Percentiles rank a stretch among this genome's conserved stretches.
Evolutionary conservation across 64 coral and sea anemone genomes (phyloP).

Genomic region (Catalaphyllia jardinei): DNA sequence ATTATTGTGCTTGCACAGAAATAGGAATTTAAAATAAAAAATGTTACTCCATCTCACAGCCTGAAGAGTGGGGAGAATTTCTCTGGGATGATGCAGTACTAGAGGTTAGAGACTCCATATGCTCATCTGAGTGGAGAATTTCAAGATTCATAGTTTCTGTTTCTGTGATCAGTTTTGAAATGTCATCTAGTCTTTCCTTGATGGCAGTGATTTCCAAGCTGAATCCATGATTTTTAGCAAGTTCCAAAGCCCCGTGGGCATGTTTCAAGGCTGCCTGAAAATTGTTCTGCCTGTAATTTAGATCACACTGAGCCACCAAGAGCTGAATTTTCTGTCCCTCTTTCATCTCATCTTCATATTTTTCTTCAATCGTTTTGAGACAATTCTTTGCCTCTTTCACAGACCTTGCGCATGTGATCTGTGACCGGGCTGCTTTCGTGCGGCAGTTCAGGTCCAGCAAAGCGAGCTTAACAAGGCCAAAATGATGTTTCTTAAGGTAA

Average conservation of each 20-base stretch:
- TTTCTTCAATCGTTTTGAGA: slow-evolving; percentile 17
- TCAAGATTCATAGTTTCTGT: neutral
- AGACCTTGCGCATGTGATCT: neutral
- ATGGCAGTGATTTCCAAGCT: slow-evolving; percentile 47
- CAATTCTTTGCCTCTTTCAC: slow-evolving; percentile 61
- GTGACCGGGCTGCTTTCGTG: slow-evolving; percentile 31
- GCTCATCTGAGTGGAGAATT: neutral
- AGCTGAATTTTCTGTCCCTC: slow-evolving; percentile 50
- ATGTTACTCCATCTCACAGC: slow-evolving; percentile 10
- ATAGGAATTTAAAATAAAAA: neutral
- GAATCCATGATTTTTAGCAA: slow-evolving; percentile 39
- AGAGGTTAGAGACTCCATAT: neutral
- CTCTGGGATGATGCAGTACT: neutral
- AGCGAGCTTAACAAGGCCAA: slow-evolving; percentile 55
- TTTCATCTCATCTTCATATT: slow-evolving; percentile 10
- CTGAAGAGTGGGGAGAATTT: slow-evolving; percentile 9
- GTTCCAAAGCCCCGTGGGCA: slow-evolving; percentile 7
- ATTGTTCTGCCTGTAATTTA: slow-evolving; percentile 26
- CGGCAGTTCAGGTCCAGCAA: slow-evolving; percentile 60
- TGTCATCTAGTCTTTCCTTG: slow-evolving; percentile 35
- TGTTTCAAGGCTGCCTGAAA: neutral
- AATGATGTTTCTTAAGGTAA: slow-evolving; percentile 61
- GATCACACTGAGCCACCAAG: slow-evolving; percentile 39
- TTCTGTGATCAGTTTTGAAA: neutral
- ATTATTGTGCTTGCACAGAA: neutral